phyloP scores from a whole-genome alignment of 1,140 invertebrate species.

The Sycophaga agraensis region DNA sequence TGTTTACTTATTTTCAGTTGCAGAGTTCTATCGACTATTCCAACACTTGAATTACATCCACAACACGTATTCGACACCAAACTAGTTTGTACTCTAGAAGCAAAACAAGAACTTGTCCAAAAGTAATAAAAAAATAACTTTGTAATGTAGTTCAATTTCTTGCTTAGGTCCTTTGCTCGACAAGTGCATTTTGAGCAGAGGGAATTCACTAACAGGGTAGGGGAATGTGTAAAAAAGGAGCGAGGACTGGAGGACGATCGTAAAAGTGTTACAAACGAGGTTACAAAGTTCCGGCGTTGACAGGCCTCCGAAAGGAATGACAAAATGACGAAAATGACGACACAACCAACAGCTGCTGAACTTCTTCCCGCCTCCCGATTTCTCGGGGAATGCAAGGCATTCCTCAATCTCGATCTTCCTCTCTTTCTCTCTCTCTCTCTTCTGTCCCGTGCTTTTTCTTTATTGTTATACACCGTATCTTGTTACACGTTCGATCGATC shows the following conservation, averaged over 20 bases:
- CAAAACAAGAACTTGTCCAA: no score
- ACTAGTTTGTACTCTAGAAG: no score
- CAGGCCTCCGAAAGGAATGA: constrained; percentile 12
- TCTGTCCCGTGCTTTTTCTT: neutral
- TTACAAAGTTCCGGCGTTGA: neutral
- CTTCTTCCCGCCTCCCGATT: constrained; percentile 1
- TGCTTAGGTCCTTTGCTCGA: neutral
- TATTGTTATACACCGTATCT: neutral
- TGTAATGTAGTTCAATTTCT: constrained; percentile 9
- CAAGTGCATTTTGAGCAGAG: no score
- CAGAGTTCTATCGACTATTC: no score
- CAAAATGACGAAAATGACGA: constrained; percentile 17
- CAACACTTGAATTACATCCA: no score
- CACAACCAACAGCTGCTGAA: neutral
- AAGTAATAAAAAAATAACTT: constrained; percentile 1
- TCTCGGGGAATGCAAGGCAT: neutral
- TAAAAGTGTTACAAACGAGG: neutral
- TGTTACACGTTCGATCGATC: neutral
- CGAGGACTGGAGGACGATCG: neutral
- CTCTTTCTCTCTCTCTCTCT: neutral
- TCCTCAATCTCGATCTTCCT: neutral
- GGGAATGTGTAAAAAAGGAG: neutral
- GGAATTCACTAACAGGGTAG: no score
- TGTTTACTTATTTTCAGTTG: no score
- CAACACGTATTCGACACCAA: no score